These are phyloP conservation scores for Apocheima hispidaria DNA, from an alignment of 2,888 invertebrate genomes.

Conservation along the genomic window DNA sequence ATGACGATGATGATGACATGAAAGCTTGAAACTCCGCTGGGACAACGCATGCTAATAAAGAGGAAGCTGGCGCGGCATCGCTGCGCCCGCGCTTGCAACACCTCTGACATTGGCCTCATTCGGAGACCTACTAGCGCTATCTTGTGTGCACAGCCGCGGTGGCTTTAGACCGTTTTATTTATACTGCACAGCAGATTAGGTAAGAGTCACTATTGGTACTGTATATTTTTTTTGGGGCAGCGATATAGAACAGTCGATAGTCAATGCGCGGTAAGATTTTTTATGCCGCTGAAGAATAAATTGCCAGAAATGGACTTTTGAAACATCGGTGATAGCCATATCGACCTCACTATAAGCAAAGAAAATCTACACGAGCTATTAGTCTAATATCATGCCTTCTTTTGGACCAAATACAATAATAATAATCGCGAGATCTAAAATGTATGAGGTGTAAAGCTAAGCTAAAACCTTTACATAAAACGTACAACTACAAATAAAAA, in stretches of 20 bases:
- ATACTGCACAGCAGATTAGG: conserved; percentile 33
- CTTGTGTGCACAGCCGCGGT: conserved; percentile 56
- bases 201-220: conserved; percentile 17
- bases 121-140: conserved; percentile 79
- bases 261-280: conserved; percentile 11
- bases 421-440: too few species aligned
- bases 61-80: conserved; percentile 75
- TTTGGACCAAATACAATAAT: too few species aligned
- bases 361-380: too few species aligned
- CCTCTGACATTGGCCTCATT: conserved; percentile 80
- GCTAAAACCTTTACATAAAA: too few species aligned
- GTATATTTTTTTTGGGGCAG: conserved; percentile 28
- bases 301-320: neutral
- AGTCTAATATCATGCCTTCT: too few species aligned
- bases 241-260: conserved; percentile 25
- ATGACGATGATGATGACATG: too few species aligned
- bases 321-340: neutral
- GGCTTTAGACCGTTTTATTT: conserved; percentile 31
- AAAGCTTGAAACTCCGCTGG: conserved; percentile 1
- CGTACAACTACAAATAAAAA: too few species aligned
- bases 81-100: conserved; percentile 80
- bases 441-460: too few species aligned
- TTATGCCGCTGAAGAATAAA: neutral
- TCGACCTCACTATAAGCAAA: too few species aligned
- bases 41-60: conserved; percentile 36